Conservation (phyloP, 2,113 vertebrate species). For the Mastomys natalensis region DNA sequence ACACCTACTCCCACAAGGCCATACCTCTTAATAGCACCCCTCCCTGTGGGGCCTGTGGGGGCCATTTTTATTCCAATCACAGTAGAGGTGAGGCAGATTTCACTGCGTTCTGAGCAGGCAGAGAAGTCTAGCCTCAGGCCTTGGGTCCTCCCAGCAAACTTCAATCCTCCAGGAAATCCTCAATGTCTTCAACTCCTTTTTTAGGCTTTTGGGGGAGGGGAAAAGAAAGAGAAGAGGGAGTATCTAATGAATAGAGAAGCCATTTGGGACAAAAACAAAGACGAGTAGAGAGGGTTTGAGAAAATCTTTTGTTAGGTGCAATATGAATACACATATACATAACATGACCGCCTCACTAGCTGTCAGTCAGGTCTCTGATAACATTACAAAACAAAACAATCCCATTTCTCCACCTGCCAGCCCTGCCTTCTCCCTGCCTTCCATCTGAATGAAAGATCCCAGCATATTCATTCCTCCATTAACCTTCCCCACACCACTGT, state of each 20-base stretch:
- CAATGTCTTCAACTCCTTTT: not conserved
- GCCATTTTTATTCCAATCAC: not conserved
- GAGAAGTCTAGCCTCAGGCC: not conserved
- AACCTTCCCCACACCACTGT: not conserved
- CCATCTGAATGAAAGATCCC: not conserved
- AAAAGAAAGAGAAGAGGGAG: not conserved
- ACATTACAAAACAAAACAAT: slow-evolving; percentile 19
- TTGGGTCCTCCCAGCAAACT: not conserved
- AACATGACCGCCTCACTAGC: not conserved
- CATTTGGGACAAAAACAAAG: slow-evolving; percentile 18
- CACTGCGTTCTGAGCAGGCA: not conserved
- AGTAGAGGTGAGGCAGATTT: not conserved
- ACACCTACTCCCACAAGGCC: not conserved
- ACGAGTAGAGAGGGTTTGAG: not conserved
- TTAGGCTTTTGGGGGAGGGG: not conserved
- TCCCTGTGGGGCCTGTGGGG: not conserved
- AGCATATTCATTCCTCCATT: not conserved
- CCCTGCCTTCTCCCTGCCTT: not conserved
- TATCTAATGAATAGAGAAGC: not conserved
- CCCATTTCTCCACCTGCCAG: not conserved
- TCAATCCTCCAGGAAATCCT: not conserved
- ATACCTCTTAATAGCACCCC: not conserved
- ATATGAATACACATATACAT: no score
- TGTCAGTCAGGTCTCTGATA: not conserved
- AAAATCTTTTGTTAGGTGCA: not conserved